Conservation (phyloP, 2,797 vertebrate species). For the Avahi laniger region DNA sequence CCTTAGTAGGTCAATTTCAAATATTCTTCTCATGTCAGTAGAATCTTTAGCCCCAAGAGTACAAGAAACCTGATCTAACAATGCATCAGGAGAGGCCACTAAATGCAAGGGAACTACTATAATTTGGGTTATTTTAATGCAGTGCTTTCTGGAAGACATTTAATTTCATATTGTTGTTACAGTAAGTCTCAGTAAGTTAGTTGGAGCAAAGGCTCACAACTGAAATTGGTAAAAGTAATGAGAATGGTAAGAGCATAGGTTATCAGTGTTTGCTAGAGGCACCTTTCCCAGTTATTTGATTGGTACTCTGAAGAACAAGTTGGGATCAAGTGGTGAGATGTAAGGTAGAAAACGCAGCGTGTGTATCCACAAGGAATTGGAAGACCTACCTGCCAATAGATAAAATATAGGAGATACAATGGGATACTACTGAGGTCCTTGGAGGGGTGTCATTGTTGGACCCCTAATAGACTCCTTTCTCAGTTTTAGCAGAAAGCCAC, state of each 20-base stretch:
- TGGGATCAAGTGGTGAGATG: background rate
- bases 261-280: background rate
- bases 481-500: background rate
- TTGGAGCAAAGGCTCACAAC: background rate
- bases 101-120: background rate
- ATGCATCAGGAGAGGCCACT: background rate
- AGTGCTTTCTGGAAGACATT: background rate
- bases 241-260: background rate
- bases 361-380: background rate
- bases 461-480: background rate
- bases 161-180: background rate
- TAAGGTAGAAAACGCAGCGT: conserved; percentile 1
- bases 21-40: background rate
- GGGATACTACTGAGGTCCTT: background rate
- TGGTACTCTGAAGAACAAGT: background rate
- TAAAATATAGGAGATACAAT: background rate
- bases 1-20: background rate
- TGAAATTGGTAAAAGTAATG: background rate
- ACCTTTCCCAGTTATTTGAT: background rate
- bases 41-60: background rate
- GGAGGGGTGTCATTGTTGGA: background rate
- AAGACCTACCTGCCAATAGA: background rate
- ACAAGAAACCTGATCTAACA: background rate
- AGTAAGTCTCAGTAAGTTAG: background rate
- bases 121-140: background rate